Conservation (phyloP, 2,888 invertebrate genomes). For the Dioctria linearis region DNA sequence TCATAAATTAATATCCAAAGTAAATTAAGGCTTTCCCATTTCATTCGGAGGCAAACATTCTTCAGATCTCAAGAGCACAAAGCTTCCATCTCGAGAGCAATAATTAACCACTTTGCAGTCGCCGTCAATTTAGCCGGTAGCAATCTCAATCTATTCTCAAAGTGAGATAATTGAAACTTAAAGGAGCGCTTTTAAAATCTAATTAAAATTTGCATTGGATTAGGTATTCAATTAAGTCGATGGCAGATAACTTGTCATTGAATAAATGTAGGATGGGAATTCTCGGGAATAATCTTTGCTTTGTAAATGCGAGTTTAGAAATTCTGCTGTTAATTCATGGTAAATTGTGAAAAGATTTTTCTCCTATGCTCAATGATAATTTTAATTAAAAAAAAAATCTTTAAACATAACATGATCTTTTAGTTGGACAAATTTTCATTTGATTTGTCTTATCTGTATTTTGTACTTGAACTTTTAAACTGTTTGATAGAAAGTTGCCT, state of each 20-base stretch:
- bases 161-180: slow-evolving; percentile 19
- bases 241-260: slow-evolving; percentile 1
- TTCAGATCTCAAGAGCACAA: slow-evolving; percentile 35
- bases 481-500: too few species aligned
- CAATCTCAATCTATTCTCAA: slow-evolving; percentile 6
- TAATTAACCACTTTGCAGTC: slow-evolving; percentile 40
- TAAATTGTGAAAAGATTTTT: neutral
- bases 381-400: too few species aligned
- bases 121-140: slow-evolving; percentile 25
- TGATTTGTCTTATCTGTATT: too few species aligned
- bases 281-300: neutral
- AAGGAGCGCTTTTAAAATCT: slow-evolving; percentile 28
- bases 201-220: slow-evolving; percentile 27
- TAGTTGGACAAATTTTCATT: too few species aligned
- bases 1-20: slow-evolving; percentile 5
- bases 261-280: neutral
- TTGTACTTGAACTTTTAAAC: too few species aligned
- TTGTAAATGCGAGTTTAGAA: neutral
- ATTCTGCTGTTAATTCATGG: too few species aligned
- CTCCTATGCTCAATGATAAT: too few species aligned
- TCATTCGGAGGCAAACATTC: neutral
- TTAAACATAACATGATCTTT: too few species aligned
- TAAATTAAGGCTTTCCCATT: slow-evolving; percentile 16
- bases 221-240: slow-evolving; percentile 1
- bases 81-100: slow-evolving; percentile 22